These are phyloP conservation scores for Selene dorsalis DNA, from an alignment of 2,797 vertebrate species.

Conservation along the genomic window DNA sequence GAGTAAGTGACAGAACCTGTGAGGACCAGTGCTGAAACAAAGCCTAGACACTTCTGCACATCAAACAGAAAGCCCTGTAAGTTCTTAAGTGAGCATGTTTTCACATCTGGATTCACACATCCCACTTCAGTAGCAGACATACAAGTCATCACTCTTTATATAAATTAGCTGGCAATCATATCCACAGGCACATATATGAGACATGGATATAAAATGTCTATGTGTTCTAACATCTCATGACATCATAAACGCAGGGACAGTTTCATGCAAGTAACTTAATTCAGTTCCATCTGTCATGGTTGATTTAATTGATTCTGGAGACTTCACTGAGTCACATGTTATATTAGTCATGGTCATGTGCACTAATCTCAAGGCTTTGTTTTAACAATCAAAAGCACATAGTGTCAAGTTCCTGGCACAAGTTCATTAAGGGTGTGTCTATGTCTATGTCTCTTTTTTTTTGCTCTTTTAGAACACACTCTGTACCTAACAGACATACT, in stretches of 20 bases:
- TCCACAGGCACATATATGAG: constrained; percentile 72
- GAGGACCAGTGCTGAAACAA: background rate
- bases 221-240: constrained; percentile 10
- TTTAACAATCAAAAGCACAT: too few relatives aligned
- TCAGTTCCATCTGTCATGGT: background rate
- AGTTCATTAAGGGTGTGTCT: too few relatives aligned
- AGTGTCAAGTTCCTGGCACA: too few relatives aligned
- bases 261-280: background rate
- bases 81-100: constrained; percentile 84
- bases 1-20: background rate
- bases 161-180: constrained; percentile 86
- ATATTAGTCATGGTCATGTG: too few relatives aligned
- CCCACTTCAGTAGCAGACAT: constrained; percentile 82
- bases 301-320: background rate
- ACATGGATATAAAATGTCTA: constrained; percentile 21
- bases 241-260: background rate
- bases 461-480: too few relatives aligned
- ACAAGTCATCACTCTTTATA: constrained; percentile 68
- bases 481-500: too few relatives aligned
- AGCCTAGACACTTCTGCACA: background rate
- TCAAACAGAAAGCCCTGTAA: background rate
- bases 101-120: constrained; percentile 81
- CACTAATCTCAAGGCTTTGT: too few relatives aligned
- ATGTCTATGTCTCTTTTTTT: too few relatives aligned
- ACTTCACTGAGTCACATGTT: background rate